Conservation (phyloP, 2,797 vertebrate genomes). For the Sebastolobus alascanus region DNA sequence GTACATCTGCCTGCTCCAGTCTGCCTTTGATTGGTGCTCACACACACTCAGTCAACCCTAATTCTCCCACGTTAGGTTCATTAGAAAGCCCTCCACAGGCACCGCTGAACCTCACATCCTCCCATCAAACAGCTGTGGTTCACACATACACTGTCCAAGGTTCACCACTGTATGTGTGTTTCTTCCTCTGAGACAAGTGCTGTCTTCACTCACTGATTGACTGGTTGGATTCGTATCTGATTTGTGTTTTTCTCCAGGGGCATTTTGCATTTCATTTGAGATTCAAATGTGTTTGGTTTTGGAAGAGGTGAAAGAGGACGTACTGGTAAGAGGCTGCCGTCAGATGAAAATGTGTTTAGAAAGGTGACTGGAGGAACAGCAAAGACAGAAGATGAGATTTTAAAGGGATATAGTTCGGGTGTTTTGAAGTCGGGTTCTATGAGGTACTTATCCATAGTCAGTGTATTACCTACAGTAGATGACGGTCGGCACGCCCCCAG, state of each 20-base stretch:
- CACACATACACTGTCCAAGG: slow-evolving; percentile 3
- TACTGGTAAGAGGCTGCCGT: slow-evolving; percentile 4
- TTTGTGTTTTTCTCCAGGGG: slow-evolving; percentile 59
- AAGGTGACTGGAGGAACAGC: slow-evolving; percentile 39
- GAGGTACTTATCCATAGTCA: too few species aligned
- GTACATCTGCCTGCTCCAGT: slow-evolving; percentile 56
- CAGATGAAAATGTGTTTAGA: slow-evolving; percentile 42
- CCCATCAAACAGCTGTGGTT: slow-evolving; percentile 53
- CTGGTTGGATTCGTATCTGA: slow-evolving; percentile 51
- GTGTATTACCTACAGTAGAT: too few species aligned
- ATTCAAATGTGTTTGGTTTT: slow-evolving; percentile 62
- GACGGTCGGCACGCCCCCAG: too few species aligned
- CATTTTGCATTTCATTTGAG: slow-evolving; percentile 76
- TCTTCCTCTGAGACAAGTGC: slow-evolving; percentile 18
- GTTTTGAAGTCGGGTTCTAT: too few species aligned
- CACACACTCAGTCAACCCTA: slow-evolving; percentile 51
- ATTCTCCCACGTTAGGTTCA: slow-evolving; percentile 61
- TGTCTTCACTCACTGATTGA: slow-evolving; percentile 55
- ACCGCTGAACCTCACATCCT: slow-evolving; percentile 31
- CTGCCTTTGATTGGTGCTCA: slow-evolving; percentile 63
- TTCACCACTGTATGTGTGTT: slow-evolving; percentile 5
- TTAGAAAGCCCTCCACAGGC: slow-evolving; percentile 57
- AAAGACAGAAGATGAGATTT: slow-evolving; percentile 16
- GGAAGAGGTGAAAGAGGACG: slow-evolving; percentile 32
- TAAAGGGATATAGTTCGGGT: not conserved